Base-by-base conservation (phyloP, 2,888 invertebrate species). In the Leptinotarsa peninsularis region DNA sequence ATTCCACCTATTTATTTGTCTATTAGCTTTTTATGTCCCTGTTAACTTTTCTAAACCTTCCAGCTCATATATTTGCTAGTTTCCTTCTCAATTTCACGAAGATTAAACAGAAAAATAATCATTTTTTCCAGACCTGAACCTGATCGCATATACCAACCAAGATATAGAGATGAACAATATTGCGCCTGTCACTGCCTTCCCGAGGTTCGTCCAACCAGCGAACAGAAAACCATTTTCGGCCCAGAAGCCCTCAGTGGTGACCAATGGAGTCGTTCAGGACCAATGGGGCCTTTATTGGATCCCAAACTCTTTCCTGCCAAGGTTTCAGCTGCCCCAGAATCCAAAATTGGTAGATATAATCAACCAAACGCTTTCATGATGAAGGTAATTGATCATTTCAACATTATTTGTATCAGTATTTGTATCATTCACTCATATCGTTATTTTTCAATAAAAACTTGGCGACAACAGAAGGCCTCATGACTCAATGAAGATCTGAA, bases 351-450 rank as follows among this genome's bases (percentile, higher is more conserved):
- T 13, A 87, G 90, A 70, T 90, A 89, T 80, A 89, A 92, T 81
- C 92, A 92, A 82, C 92, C 92, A 0, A 91, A 91, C 78, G 90
- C 91, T 0, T 93, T 92, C 84, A 84, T 93, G 71, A 90, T 86
- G 89, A 92, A 92, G 89, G 92, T 92, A 86, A 79, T 50, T 5
- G 56, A 70, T 21, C 15, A 17, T 52, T n/a, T 2, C 15, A 52
- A 17, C 2, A 52, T 52, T 4, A 50, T 50, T 50, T 50, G 7
- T 7, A 7, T 33, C 33, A 33, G 33, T 33, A 33, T 7, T 33
- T 33, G 33, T 33, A 2, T 7, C 33, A 33, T 33, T 33, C 7
- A 33, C 33, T 33, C 33, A 33, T 33, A 33, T 33, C 33, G 33
- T 33, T 33, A 33, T 33, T 33, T 33, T 33, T 33, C 33, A 33